These are phyloP conservation scores for Melanostoma scalare DNA, from an alignment of 2,888 invertebrate genomes.

Conservation along the genomic window DNA sequence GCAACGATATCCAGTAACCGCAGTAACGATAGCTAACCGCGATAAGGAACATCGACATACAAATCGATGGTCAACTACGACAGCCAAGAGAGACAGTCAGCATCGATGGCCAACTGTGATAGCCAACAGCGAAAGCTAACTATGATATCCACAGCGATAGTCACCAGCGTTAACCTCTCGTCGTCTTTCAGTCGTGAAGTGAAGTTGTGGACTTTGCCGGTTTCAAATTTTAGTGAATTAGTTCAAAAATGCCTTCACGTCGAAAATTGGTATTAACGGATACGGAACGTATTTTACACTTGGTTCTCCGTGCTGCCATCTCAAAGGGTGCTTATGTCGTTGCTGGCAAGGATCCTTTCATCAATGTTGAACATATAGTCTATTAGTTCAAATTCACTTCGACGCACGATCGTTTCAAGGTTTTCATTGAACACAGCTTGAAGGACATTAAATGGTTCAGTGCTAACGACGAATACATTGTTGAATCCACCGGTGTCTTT, in stretches of 20 bases:
- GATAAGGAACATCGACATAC: too few relatives aligned
- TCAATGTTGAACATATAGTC: conserved; percentile 98
- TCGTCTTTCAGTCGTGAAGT: conserved; percentile 68
- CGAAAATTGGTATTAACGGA: conserved; percentile 96
- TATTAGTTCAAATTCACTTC: conserved; percentile 99
- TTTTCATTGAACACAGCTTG: conserved; percentile 80
- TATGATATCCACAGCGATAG: too few relatives aligned
- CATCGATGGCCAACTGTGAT: too few relatives aligned
- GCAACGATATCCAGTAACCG: too few relatives aligned
- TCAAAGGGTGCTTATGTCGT: conserved; percentile 92
- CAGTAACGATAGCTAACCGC: too few relatives aligned
- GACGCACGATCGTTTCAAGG: conserved; percentile 96
- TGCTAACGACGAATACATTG: conserved; percentile 97
- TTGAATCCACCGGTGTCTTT: conserved; percentile 99
- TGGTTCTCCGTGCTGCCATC: conserved; percentile 81
- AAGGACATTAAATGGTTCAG: conserved; percentile 81
- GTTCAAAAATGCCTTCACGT: conserved; percentile 83
- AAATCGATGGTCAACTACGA: too few relatives aligned
- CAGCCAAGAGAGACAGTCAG: too few relatives aligned
- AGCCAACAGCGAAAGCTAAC: too few relatives aligned
- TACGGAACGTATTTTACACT: conserved; percentile 97
- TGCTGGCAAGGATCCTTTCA: conserved; percentile 99
- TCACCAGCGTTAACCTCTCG: conserved; percentile 36
- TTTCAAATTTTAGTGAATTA: conserved; percentile 56
- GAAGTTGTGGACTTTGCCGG: conserved; percentile 63